phyloP scores from a whole-genome alignment of 2,888 invertebrate species.

The Orchesella flavescens region DNA sequence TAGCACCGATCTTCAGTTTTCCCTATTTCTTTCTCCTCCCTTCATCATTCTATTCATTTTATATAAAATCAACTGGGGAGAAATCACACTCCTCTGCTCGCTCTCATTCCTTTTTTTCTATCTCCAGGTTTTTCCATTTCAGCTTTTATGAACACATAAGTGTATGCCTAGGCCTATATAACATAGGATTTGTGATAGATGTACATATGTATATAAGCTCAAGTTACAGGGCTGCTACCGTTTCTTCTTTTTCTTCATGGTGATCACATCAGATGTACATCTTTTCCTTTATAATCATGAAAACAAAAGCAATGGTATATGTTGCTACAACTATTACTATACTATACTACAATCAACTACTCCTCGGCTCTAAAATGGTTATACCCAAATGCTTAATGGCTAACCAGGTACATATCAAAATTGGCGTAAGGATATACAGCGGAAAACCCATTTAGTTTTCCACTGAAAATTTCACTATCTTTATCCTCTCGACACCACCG shows the following conservation, averaged over 20 bases:
- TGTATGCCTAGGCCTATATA: background rate
- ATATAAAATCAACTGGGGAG: constrained; percentile 52
- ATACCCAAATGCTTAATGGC: background rate
- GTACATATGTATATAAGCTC: constrained; percentile 7
- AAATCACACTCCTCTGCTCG: constrained; percentile 39
- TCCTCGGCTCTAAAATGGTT: background rate
- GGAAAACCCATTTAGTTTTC: constrained; percentile 49
- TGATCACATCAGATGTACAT: constrained; percentile 24
- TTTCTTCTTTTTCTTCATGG: constrained; percentile 15
- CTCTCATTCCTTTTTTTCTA: background rate
- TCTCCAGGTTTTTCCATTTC: constrained; percentile 11
- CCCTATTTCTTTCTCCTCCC: constrained; percentile 13
- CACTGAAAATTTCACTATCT: constrained; percentile 48
- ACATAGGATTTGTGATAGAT: constrained; percentile 13
- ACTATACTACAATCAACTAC: no score
- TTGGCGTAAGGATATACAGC: constrained; percentile 14
- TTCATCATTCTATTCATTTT: constrained; percentile 50
- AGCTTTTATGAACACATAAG: background rate
- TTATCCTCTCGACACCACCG: constrained; percentile 38
- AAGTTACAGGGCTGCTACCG: no score
- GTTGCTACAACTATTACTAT: no score
- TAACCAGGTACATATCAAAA: background rate
- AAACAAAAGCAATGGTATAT: background rate
- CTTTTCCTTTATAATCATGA: constrained; percentile 13
- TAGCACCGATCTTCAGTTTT: constrained; percentile 25